Evolutionary conservation across 2,797 vertebrate genomes (phyloP), one percentile per base, ranked within the genome.

Genomic region (Urocyon cinereoargenteus): DNA sequence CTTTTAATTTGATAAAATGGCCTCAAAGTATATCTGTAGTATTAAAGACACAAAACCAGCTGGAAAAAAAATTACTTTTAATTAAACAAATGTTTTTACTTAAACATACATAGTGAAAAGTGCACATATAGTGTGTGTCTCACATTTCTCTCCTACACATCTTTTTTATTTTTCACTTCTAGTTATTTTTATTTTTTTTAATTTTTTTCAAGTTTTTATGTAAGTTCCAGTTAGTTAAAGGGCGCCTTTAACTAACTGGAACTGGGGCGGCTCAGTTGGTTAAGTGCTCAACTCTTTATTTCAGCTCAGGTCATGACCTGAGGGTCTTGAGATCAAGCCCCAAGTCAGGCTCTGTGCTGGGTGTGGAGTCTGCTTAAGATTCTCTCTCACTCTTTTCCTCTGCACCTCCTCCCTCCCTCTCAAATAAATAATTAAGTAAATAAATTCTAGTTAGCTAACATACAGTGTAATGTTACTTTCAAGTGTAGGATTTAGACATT

Each of bases 51-150:
- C 59, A 93, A 96, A 86, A 82, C 2, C 28, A 82, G 7, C 9
- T 18, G 93, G 81, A 93, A 87, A 90, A 90, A 78, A 59, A 51
- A 11, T n/a, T 45, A 82, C 12, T 61, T 84, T 81, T 79, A 88
- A 78, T 62, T 94, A 45, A 11, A 62, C 51, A 49, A 57, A 31
- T 6, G 0, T 13, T 53, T 93, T 81, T 70, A 40, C 22, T n/a
- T 64, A 66, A 94, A 24, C 14, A 85, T 13, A 78, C 22, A 10
- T 16, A 51, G 1, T 55, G 18, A 90, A 90, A 51, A 73, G 21
- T 34, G 1, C 10, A 90, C 3, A 31, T 31, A 93, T 78, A 34
- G 12, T 59, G 16, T 77, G 4, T 93, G 8, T 10, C 2, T 10
- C 6, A 36, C 0, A 82, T 31, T 82, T 91, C 31, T 66, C 11